These are phyloP conservation scores for Eudyptes chrysolophus DNA, from an alignment of 2,113 vertebrate genomes.

Conservation along the genomic window DNA sequence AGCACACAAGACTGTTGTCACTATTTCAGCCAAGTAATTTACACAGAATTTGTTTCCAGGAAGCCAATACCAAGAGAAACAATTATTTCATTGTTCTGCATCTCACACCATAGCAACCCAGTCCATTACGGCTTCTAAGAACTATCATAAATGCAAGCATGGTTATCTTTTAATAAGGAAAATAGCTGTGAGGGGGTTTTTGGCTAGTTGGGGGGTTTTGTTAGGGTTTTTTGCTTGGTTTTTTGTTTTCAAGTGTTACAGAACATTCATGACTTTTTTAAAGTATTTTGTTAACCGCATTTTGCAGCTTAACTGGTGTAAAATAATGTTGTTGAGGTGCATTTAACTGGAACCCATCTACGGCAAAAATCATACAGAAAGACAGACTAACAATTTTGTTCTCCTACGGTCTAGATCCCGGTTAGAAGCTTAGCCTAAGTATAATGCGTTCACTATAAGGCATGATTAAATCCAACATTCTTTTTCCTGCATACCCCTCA, in stretches of 20 bases:
- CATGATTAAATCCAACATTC: constrained; percentile 70
- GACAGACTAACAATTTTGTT: constrained; percentile 38
- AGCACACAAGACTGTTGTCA: constrained; percentile 26
- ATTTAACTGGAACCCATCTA: background rate
- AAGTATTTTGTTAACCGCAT: background rate
- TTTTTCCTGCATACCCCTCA: constrained; percentile 68
- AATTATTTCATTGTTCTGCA: constrained; percentile 65
- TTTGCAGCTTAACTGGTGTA: constrained; percentile 7
- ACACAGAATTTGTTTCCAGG: constrained; percentile 65
- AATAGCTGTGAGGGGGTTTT: background rate
- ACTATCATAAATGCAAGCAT: constrained; percentile 43
- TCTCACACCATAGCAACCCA: constrained; percentile 54
- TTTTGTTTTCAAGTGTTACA: constrained; percentile 6
- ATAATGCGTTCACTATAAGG: constrained; percentile 66
- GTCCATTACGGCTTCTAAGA: constrained; percentile 51
- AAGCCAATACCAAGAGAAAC: constrained; percentile 58
- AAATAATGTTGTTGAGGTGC: background rate
- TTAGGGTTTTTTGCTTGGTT: background rate
- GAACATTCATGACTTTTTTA: background rate
- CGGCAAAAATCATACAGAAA: constrained; percentile 5
- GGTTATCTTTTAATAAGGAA: constrained; percentile 54
- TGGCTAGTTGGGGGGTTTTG: background rate
- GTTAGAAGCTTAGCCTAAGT: constrained; percentile 43
- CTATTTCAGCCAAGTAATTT: constrained; percentile 49
- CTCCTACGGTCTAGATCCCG: constrained; percentile 30